A percentile compares a stretch with the other conserved stretches of the same genome.
Evolutionary conservation across 2,888 invertebrate genomes (phyloP).

Genomic region (Linnaemya vulpina): DNA sequence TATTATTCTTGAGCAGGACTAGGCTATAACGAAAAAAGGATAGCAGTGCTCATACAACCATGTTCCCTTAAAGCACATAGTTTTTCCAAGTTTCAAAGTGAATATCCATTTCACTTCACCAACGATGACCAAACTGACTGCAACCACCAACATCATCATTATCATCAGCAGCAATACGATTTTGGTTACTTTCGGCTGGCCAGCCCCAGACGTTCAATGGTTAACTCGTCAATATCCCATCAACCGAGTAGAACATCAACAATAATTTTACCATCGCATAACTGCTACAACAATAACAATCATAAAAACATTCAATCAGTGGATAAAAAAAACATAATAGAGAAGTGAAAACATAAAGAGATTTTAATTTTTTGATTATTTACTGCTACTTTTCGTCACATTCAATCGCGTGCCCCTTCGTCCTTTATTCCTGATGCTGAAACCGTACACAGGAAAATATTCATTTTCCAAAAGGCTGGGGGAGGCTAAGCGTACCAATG

Average conservation of each 20-base stretch:
- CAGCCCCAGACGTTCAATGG: conserved; percentile 25
- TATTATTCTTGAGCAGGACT: conserved; percentile 1
- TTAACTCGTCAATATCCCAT: conserved; percentile 57
- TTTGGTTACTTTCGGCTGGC: conserved; percentile 1
- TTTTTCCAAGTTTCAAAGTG: conserved; percentile 37
- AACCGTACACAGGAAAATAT: conserved; percentile 6
- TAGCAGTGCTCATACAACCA: conserved; percentile 53
- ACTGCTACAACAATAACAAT: conserved; percentile 75
- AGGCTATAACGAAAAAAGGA: conserved; percentile 41
- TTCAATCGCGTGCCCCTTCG: conserved; percentile 29
- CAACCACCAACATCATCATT: conserved; percentile 38
- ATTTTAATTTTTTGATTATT: conserved; percentile 83
- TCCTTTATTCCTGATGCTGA: conserved; percentile 5
- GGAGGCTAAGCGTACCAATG: conserved; percentile 42
- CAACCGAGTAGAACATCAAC: conserved; percentile 64
- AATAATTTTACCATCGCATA: conserved; percentile 49
- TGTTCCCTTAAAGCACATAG: conserved; percentile 50
- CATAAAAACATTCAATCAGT: conserved; percentile 81
- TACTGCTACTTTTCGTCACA: conserved; percentile 72
- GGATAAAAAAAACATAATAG: conserved; percentile 74
- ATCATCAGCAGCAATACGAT: conserved; percentile 8
- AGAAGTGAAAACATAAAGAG: conserved; percentile 79
- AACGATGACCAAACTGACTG: conserved; percentile 67
- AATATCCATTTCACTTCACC: conserved; percentile 72
- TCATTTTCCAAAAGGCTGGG: neutral